Base-by-base conservation (phyloP, 2,888 invertebrate species). In the Cephus runcator region DNA sequence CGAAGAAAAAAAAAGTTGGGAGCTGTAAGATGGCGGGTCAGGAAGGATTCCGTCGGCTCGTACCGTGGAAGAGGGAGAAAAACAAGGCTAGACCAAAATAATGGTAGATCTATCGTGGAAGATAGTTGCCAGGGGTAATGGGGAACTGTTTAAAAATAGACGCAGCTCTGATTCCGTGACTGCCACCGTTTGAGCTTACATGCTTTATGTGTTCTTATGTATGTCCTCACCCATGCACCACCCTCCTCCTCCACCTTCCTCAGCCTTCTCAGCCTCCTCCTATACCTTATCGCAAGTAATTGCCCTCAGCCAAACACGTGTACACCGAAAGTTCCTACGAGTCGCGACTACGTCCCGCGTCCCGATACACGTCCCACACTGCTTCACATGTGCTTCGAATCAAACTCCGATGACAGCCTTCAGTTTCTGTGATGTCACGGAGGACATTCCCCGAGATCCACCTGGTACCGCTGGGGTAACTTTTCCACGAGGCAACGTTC, bases 91-190 rank as follows among this genome's bases (percentile, higher is more conserved):
- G 89, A 87, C 87, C 87, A 90, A 89, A 89, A 88, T 88, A 90
- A 90, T 89, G 88, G 89, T 86, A 88, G 90, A 90, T 90, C 87
- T 85, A 83, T 84, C 83, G 84, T 86, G 77, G 83, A 81, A 89
- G 90, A 90, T 90, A 88, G 90, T 89, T 89, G 87, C 89, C 85
- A 87, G 76, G 87, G 89, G 87, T 89, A 90, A 90, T 90, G 88
- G 88, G 84, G 87, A 90, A 89, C 86, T 88, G 85, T 89, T 90
- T 89, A 90, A 90, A 90, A 90, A 90, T 90, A 90, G 90, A 86
- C 83, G 79, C 84, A 84, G 82, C 79, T 78, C 83, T 78, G 86
- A 84, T 87, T 88, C 83, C 90, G 90, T 90, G 90, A 90, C 90
- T 88, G 85, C 85, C 85, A 86, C 87, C 88, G 87, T 89, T 88